Evolutionary conservation across 2,888 invertebrate species (phyloP).

Genomic region (Coelopa pilipes): DNA sequence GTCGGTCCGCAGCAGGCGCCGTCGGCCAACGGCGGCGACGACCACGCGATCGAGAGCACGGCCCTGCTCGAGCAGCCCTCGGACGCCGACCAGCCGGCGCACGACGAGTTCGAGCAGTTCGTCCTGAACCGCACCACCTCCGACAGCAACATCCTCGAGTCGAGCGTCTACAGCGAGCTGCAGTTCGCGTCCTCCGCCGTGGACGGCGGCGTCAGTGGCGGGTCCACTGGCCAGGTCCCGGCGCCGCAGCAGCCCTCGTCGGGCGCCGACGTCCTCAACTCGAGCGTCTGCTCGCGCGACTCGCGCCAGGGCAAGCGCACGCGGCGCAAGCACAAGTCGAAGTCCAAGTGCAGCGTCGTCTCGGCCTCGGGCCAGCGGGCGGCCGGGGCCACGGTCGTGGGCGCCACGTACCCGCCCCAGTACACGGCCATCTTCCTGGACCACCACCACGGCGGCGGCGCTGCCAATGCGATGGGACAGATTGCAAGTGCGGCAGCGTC

Average conservation of each 20-base stretch:
- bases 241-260: conserved; percentile 22
- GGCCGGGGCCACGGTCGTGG: conserved; percentile 35
- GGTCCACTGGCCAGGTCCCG: conserved; percentile 29
- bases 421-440: conserved; percentile 64
- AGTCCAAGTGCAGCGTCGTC: conserved; percentile 48
- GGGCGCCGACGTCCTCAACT: conserved; percentile 50
- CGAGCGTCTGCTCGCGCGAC: conserved; percentile 57
- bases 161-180: conserved; percentile 60
- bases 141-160: conserved; percentile 61
- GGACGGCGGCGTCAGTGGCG: conserved; percentile 42
- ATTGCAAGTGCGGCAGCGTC: conserved; percentile 53
- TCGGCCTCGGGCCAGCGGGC: conserved; percentile 29
- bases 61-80: conserved; percentile 50
- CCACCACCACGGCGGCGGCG: conserved; percentile 44
- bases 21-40: conserved; percentile 44
- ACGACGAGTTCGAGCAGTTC: conserved; percentile 57
- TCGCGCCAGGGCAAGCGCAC: conserved; percentile 57
- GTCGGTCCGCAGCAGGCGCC: conserved; percentile 32
- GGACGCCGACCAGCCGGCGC: conserved; percentile 34
- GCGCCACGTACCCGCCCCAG: conserved; percentile 59
- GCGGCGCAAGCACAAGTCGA: conserved; percentile 58
- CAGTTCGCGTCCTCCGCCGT: conserved; percentile 50
- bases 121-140: conserved; percentile 60
- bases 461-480: conserved; percentile 54
- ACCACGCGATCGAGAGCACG: conserved; percentile 52